phyloP scores from a whole-genome alignment of 2,888 invertebrate genomes.

The Ornithoptera priamus region DNA sequence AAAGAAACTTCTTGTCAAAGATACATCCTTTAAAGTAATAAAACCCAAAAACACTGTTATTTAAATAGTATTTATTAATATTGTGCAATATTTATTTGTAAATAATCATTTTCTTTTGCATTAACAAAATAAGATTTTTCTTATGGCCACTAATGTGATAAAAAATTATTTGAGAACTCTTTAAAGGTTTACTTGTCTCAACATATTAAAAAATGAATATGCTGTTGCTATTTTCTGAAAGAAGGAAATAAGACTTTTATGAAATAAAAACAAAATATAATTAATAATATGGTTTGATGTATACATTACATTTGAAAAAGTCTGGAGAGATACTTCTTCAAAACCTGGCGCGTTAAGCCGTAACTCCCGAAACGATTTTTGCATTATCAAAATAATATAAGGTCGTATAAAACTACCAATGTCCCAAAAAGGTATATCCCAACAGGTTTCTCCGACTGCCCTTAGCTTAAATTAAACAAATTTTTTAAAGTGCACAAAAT shows the following conservation, averaged over 20 bases:
- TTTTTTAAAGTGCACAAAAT: background rate
- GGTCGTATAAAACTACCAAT: slow-evolving; percentile 51
- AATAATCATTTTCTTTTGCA: background rate
- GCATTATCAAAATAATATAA: slow-evolving; percentile 62
- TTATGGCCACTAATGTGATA: background rate
- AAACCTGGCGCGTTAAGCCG: slow-evolving; percentile 56
- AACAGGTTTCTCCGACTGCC: slow-evolving; percentile 56
- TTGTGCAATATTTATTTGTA: background rate
- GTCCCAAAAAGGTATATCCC: slow-evolving; percentile 58
- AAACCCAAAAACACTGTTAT: too few relatives aligned
- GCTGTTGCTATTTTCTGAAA: slow-evolving; percentile 62
- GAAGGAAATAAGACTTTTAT: slow-evolving; percentile 17
- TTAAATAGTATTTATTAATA: too few relatives aligned
- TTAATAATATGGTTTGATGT: background rate
- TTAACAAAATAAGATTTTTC: background rate
- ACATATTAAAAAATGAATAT: slow-evolving; percentile 62
- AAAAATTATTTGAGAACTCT: background rate
- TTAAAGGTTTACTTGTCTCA: slow-evolving; percentile 44
- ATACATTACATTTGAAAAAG: slow-evolving; percentile 56
- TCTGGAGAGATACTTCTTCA: slow-evolving; percentile 56
- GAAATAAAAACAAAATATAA: slow-evolving; percentile 2
- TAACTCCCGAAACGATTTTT: slow-evolving; percentile 51
- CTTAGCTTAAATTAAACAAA: slow-evolving; percentile 38
- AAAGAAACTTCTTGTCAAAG: too few relatives aligned
- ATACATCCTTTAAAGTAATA: too few relatives aligned